These are phyloP conservation scores for Aix galericulata DNA, from an alignment of 2,113 vertebrate species.

Conservation along the genomic window DNA sequence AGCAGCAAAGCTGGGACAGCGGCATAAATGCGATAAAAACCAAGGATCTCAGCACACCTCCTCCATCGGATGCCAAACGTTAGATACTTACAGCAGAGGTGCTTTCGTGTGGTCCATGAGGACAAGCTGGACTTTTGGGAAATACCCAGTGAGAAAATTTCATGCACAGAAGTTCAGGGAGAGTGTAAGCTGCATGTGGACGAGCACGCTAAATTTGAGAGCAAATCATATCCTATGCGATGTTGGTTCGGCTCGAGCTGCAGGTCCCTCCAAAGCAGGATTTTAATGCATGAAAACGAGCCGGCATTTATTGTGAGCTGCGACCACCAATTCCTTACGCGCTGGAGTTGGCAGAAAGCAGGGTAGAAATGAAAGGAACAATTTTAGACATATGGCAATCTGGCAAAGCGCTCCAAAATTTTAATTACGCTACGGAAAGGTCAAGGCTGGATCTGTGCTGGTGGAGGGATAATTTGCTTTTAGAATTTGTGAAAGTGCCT, in stretches of 20 bases:
- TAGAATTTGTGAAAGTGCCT: slow-evolving; percentile 18
- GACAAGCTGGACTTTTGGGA: not conserved
- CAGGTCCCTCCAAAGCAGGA: slow-evolving; percentile 11
- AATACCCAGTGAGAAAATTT: fast-evolving
- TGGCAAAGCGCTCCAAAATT: not conserved
- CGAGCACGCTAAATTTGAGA: not conserved
- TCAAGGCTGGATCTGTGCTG: not conserved
- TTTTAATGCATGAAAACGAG: not conserved
- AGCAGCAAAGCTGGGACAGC: not conserved
- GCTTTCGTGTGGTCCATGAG: not conserved
- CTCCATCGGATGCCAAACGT: not conserved
- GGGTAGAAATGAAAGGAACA: not conserved
- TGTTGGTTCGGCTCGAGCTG: not conserved
- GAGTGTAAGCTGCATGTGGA: not conserved
- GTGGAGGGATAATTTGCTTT: slow-evolving; percentile 3
- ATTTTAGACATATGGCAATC: not conserved
- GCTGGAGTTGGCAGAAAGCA: not conserved
- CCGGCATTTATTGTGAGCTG: not conserved
- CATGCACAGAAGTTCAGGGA: not conserved
- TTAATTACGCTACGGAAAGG: not conserved
- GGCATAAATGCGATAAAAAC: not conserved
- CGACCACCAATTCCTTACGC: not conserved
- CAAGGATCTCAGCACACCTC: not conserved
- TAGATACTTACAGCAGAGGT: not conserved
- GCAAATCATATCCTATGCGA: not conserved